Evolutionary conservation across 1,140 invertebrate species (phyloP).

Genomic region (Ceratina calcarata): DNA sequence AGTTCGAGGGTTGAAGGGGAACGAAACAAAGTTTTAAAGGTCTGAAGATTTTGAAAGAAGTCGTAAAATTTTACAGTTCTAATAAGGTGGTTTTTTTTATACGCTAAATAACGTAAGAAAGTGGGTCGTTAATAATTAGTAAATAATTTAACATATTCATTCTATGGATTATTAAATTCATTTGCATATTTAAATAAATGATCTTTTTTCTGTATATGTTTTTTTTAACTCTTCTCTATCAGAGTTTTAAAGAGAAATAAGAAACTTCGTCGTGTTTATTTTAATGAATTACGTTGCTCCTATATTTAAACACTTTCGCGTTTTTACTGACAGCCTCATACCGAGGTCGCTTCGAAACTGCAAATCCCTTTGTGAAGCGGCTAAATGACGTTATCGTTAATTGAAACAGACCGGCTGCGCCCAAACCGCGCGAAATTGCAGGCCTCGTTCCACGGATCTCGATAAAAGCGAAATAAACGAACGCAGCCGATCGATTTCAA

Average conservation of each 20-base stretch:
- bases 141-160: no score
- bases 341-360: conserved; percentile 41
- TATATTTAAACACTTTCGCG: conserved; percentile 21
- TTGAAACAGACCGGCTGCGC: conserved; percentile 67
- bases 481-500: conserved; percentile 3
- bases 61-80: no score
- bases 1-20: neutral
- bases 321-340: conserved; percentile 31
- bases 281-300: neutral
- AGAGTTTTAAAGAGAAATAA: neutral
- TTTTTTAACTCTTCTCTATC: neutral
- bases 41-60: no score
- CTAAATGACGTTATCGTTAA: conserved; percentile 65
- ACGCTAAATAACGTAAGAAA: no score
- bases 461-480: conserved; percentile 57
- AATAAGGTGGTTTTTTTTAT: no score
- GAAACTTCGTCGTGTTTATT: neutral
- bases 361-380: conserved; percentile 57
- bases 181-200: no score
- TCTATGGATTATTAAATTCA: no score
- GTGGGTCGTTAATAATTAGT: no score
- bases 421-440: conserved; percentile 64
- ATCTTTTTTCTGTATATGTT: neutral
- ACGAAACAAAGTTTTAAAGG: no score
- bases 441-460: conserved; percentile 19